Evolutionary conservation across 2,113 vertebrate genomes (phyloP).

Genomic region (Gambusia holbrooki): DNA sequence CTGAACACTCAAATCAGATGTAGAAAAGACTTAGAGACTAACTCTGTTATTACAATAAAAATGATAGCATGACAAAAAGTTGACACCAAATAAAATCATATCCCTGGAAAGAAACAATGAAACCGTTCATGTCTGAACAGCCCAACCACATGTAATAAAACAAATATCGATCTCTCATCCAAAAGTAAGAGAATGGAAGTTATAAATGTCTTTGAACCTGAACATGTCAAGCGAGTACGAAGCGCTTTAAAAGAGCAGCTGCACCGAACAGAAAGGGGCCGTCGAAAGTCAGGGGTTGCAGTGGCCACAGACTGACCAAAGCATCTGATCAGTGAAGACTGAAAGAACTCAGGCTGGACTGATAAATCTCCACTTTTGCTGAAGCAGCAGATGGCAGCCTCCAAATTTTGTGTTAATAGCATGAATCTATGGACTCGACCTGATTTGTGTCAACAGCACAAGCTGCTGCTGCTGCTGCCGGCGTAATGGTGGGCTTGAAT

Average conservation of each 20-base stretch:
- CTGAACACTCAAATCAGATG: background rate
- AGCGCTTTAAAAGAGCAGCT: background rate
- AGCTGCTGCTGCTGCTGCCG: background rate
- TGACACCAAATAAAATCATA: background rate
- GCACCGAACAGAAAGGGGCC: background rate
- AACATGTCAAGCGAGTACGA: background rate
- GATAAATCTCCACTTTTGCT: background rate
- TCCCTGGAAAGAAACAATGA: background rate
- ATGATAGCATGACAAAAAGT: background rate
- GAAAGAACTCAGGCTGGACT: background rate
- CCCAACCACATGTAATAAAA: no score
- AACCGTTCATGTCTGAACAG: background rate
- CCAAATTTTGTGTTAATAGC: conserved; percentile 3
- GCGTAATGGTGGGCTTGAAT: conserved; percentile 1
- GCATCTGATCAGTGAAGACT: background rate
- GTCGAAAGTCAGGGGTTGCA: background rate
- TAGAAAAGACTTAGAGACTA: background rate
- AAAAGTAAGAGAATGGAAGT: background rate
- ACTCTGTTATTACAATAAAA: background rate
- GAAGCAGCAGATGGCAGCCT: background rate
- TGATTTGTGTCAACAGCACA: conserved; percentile 2
- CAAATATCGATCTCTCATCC: no score
- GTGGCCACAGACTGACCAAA: background rate
- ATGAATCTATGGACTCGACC: background rate
- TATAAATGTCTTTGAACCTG: background rate